Percentiles rank a stretch among this genome's conserved stretches.
Conservation (phyloP, 2,888 invertebrate genomes). For the Oasisia sp. region DNA sequence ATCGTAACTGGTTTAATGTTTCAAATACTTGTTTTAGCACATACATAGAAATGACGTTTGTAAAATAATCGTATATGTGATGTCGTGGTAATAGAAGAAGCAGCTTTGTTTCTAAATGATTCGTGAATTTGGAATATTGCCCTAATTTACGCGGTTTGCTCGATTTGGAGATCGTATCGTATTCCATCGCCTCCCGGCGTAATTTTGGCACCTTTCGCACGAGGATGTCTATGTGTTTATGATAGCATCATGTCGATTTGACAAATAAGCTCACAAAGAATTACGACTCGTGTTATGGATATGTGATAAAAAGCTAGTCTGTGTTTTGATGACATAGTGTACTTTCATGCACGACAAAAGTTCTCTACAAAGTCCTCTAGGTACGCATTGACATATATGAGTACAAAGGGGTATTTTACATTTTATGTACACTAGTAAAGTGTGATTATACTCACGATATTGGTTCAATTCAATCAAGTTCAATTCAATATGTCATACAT, state of each 20-base stretch:
- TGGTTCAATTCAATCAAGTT: no score
- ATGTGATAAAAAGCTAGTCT: neutral
- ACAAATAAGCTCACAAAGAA: neutral
- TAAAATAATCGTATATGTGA: neutral
- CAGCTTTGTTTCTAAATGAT: neutral
- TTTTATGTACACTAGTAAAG: no score
- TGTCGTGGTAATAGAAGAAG: neutral
- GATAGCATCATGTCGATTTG: neutral
- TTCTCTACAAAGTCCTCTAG: no score
- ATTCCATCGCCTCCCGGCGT: neutral
- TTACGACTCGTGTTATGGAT: no score
- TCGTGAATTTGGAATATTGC: neutral
- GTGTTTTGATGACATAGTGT: neutral
- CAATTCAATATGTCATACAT: no score
- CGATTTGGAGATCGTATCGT: constrained; percentile 10
- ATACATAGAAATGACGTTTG: neutral
- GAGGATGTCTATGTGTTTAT: neutral
- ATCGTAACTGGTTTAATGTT: neutral
- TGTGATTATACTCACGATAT: no score
- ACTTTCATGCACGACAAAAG: no score
- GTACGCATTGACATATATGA: no score
- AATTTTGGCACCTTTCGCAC: neutral
- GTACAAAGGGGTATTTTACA: no score
- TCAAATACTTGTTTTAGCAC: constrained; percentile 2
- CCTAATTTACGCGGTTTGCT: neutral